phyloP scores from a whole-genome alignment of 1,140 invertebrate genomes.

The Diorhabda elongata region DNA sequence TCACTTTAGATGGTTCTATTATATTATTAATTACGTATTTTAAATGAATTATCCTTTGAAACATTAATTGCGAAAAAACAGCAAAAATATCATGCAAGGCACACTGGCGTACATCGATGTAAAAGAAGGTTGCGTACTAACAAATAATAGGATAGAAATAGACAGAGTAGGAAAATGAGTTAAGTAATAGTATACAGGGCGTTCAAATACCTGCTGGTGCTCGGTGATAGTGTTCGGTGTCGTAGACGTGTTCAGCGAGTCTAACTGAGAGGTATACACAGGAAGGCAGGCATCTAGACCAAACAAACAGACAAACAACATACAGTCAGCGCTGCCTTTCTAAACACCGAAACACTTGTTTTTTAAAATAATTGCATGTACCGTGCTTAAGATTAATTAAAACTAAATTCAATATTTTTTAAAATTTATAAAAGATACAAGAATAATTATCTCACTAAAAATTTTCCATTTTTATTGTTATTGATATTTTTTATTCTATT shows the following conservation, averaged over 20 bases:
- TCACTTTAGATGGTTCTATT: no score
- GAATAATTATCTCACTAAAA: no score
- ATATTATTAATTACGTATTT: no score
- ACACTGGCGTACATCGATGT: conserved; percentile 19
- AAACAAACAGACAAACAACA: conserved; percentile 57
- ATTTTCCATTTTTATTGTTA: no score
- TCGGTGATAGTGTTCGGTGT: conserved; percentile 48
- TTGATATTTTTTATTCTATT: no score
- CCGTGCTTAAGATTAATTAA: background rate
- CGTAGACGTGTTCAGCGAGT: conserved; percentile 53
- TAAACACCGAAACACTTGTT: conserved; percentile 29
- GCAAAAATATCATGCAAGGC: conserved; percentile 17
- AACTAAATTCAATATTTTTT: no score
- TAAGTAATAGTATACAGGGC: conserved; percentile 38
- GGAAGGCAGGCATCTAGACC: conserved; percentile 61
- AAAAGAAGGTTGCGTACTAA: conserved; percentile 11
- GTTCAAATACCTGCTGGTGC: conserved; percentile 47
- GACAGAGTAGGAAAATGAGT: conserved; percentile 34
- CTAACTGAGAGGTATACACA: conserved; percentile 60
- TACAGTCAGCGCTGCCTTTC: conserved; percentile 43
- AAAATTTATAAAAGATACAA: no score
- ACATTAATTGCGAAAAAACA: background rate
- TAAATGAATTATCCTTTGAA: background rate
- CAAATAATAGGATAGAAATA: conserved; percentile 20
- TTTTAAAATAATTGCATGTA: background rate